A percentile compares a stretch with the other conserved stretches of the same genome.
phyloP scores from a whole-genome alignment of 2,888 invertebrate genomes.

The Dascillus cervinus region DNA sequence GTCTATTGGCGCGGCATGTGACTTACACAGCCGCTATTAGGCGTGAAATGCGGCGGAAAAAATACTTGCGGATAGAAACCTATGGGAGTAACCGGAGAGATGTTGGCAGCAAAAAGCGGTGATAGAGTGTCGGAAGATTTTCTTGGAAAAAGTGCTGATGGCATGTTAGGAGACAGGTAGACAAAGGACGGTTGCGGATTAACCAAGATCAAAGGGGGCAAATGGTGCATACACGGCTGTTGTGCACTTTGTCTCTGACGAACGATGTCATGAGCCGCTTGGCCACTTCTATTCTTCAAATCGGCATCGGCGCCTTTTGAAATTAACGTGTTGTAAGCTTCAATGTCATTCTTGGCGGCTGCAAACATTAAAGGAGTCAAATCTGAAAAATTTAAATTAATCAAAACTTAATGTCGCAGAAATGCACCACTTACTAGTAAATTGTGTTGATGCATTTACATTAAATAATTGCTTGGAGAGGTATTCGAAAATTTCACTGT shows the following conservation, averaged over 20 bases:
- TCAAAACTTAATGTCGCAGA: background rate
- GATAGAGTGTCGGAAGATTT: constrained; percentile 17
- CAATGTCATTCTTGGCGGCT: constrained; percentile 26
- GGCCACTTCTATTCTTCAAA: too few species aligned
- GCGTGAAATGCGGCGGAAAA: constrained; percentile 25
- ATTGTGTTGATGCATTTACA: constrained; percentile 23
- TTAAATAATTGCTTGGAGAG: constrained; percentile 29
- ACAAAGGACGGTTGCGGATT: constrained; percentile 1
- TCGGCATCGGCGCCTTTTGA: constrained; percentile 24
- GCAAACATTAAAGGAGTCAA: constrained; percentile 37
- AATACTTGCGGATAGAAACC: constrained; percentile 15
- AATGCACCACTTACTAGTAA: constrained; percentile 30
- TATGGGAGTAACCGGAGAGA: constrained; percentile 15
- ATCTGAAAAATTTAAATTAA: constrained; percentile 21
- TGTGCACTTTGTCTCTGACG: constrained; percentile 4
- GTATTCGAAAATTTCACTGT: constrained; percentile 28
- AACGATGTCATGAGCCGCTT: constrained; percentile 24
- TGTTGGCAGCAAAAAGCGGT: constrained; percentile 12
- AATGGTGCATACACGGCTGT: background rate
- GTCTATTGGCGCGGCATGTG: too few species aligned
- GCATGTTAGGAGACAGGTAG: constrained; percentile 1
- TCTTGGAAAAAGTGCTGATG: constrained; percentile 4
- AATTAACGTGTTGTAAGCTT: constrained; percentile 23
- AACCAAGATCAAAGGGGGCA: constrained; percentile 5
- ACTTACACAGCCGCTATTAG: too few species aligned